Evolutionary conservation across 2,797 vertebrate genomes (phyloP).

Genomic region (Melanotaenia pygmaea): DNA sequence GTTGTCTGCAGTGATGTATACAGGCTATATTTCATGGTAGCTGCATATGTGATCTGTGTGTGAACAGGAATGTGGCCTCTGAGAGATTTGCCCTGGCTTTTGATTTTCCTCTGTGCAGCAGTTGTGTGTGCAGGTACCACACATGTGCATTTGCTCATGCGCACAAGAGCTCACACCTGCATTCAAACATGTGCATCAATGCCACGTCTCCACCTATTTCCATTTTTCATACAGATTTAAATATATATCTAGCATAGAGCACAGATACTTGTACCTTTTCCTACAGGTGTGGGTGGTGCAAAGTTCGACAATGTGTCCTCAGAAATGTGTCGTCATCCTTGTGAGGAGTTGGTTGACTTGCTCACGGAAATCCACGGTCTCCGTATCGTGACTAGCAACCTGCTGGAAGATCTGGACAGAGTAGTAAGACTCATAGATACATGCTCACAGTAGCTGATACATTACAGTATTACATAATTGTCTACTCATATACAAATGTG

Average conservation of each 20-base stretch:
- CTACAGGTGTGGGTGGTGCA: constrained; percentile 54
- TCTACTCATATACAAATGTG: too few species aligned
- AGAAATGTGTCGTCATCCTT: constrained; percentile 88
- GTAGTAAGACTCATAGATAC: constrained; percentile 83
- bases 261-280: constrained; percentile 15
- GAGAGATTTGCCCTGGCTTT: constrained; percentile 62
- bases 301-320: constrained; percentile 75
- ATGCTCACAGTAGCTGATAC: not conserved
- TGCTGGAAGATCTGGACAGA: constrained; percentile 90
- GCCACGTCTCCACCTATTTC: not conserved
- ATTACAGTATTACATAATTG: too few species aligned
- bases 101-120: constrained; percentile 59
- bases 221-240: not conserved
- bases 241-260: constrained; percentile 4
- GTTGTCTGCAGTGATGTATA: constrained; percentile 17
- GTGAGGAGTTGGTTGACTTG: constrained; percentile 89
- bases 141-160: constrained; percentile 15
- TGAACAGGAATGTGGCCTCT: constrained; percentile 71
- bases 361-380: constrained; percentile 88
- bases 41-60: constrained; percentile 63
- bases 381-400: constrained; percentile 86
- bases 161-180: not conserved
- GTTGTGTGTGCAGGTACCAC: constrained; percentile 67
- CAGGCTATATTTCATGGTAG: constrained; percentile 40
- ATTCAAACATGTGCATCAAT: constrained; percentile 19